Base-by-base conservation (phyloP, 2,113 vertebrate genomes). In the Otus sunia region DNA sequence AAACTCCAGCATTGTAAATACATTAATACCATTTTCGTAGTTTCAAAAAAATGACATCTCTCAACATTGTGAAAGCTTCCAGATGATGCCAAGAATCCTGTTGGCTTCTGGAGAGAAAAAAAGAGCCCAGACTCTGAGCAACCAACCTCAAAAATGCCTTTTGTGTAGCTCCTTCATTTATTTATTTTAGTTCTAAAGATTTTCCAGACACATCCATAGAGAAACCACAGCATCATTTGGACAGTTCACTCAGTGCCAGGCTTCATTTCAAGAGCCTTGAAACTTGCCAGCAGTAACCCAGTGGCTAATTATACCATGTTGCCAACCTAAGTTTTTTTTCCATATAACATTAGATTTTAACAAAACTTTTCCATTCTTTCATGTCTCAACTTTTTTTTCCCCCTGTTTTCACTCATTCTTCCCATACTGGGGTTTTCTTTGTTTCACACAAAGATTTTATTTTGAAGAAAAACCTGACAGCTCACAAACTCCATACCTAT, bases 241-340 rank as follows among this genome's bases (percentile, higher is more conserved):
- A 76, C 9, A 13, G 53, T 55, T 41, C 77, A 45, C 55, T 55
- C 91, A 11, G 86, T 25, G 79, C 86, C 91, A 69, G 88, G 95
- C 95, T 95, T 67, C 34, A 49, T 87, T 95, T 97, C 97, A 92
- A 92, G 91, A 84, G 73, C 74, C 84, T 25, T 66, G 53, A 62
- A 55, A 82, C 59, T 86, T 41, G 95, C 92, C 90, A 94, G 5
- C 64, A 93, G 92, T 32, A 94, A 95, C 82, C 91, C 90, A 25
- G 85, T 92, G 92, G 89, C 77, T 95, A 94, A 97, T 96, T 95
- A 90, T 5, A 86, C 67, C 75, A 15, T 3, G 6, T 41, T 94
- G 92, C 96, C 91, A 97, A 21, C 64, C 41, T 60, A 50, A 92
- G 85, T 59, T 95, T 96, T 95, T 97, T 95, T 97, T 97, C 97